A percentile compares a stretch with the other conserved stretches of the same genome.
phyloP scores from a whole-genome alignment of 2,113 vertebrate species.

The Cavia aperea region DNA sequence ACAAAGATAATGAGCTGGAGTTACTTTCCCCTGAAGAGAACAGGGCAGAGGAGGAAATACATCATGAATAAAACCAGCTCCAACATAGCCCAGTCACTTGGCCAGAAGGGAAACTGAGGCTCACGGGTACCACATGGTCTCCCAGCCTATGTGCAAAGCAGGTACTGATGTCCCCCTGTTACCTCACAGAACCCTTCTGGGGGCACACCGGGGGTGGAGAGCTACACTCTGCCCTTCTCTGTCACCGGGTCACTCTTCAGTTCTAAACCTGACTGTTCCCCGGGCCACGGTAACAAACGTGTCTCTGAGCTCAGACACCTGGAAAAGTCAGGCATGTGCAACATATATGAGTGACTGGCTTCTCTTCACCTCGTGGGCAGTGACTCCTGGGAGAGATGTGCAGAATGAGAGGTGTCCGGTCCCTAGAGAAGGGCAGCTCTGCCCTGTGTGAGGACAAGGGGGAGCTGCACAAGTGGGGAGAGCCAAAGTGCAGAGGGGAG shows the following conservation, averaged over 20 bases:
- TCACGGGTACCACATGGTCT: neutral
- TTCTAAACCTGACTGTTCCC: neutral
- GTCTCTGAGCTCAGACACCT: constrained; percentile 33
- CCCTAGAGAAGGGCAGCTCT: neutral
- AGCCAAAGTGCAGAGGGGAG: rapidly evolving
- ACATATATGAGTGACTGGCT: neutral
- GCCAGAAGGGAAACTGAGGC: neutral
- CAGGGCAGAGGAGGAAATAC: neutral
- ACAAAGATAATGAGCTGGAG: neutral
- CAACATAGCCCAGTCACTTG: neutral
- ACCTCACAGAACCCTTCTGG: neutral
- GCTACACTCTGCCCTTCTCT: neutral
- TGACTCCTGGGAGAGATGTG: neutral
- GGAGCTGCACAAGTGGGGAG: neutral
- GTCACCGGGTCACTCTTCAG: constrained; percentile 21
- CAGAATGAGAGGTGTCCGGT: neutral
- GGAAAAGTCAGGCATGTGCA: constrained; percentile 18
- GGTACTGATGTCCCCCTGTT: rapidly evolving
- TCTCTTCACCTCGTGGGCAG: neutral
- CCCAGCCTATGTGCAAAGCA: neutral
- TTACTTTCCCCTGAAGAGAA: neutral
- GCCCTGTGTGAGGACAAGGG: neutral
- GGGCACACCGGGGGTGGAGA: neutral
- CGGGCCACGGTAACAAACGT: neutral
- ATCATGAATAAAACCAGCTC: neutral